Evolutionary conservation across 2,888 invertebrate genomes (phyloP).

Genomic region (Ophraella communa): DNA sequence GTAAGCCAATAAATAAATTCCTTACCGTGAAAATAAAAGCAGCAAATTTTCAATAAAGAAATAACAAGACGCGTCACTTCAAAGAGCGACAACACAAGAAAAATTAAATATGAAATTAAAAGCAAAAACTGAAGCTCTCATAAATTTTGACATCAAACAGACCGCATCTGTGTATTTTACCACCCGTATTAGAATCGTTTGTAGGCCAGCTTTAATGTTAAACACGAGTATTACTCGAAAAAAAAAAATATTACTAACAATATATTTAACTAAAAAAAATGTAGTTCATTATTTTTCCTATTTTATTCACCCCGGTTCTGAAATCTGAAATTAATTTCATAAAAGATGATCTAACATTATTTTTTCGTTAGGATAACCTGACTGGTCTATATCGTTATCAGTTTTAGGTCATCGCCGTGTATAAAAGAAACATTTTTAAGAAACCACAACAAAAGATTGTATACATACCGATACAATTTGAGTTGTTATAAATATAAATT

Average conservation of each 20-base stretch:
- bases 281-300: too few species aligned
- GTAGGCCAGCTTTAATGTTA: background rate
- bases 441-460: constrained; percentile 25
- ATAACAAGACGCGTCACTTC: constrained; percentile 10
- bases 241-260: background rate
- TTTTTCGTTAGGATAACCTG: background rate
- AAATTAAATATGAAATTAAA: constrained; percentile 24
- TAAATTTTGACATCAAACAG: constrained; percentile 17
- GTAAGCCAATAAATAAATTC: constrained; percentile 16
- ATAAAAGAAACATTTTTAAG: constrained; percentile 6
- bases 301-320: too few species aligned
- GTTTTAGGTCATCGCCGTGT: background rate
- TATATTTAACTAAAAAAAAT: too few species aligned
- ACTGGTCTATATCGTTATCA: background rate
- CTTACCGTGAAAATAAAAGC: constrained; percentile 7
- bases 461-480: constrained; percentile 20
- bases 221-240: background rate
- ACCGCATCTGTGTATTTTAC: constrained; percentile 20
- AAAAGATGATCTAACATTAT: too few species aligned
- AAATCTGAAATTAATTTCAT: too few species aligned
- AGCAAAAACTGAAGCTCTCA: constrained; percentile 17
- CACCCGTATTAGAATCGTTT: constrained; percentile 17
- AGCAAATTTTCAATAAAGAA: constrained; percentile 9
- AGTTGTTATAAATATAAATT: constrained; percentile 20
- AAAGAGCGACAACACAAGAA: constrained; percentile 19